Evolutionary conservation across 2,797 vertebrate species (phyloP), one percentile per base, ranked within the genome.

Genomic region (Mareca penelope): DNA sequence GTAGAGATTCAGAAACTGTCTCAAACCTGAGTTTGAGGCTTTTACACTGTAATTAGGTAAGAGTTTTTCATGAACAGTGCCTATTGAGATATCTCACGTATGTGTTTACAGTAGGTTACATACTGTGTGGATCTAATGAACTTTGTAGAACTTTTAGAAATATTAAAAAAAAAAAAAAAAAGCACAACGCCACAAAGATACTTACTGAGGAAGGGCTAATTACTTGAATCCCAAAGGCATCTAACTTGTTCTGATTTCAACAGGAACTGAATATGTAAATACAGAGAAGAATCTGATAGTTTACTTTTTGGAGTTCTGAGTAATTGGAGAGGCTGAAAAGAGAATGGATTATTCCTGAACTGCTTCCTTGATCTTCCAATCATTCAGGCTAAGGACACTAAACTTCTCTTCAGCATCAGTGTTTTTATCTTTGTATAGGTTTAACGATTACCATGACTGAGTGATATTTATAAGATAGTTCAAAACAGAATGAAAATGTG

Each of bases 391-490:
- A 33, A 79, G 16, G 12, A 52, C 11, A 6, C 31, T 23, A 53
- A 8, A 39, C 13, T 50, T 83, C 17, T 48, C 46, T 39, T 39
- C 21, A 61, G 16, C 26, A 13, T 70, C 4, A 1, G 15, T 78
- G 1, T 0, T 16, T 39, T 73, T 80, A 9, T 15, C 42, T 48
- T 75, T 0, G 0, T 19, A 33, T 26, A 65, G 40, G 26, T 76
- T 53, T 59, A 42, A 29, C 70, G 67, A 18, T 63, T 81, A 12
- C 55, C 4, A 4, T 15, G 17, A 50, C 19, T 24, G 59, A 57
- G 13, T 64, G 26, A 21, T 68, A 31, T n/a, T 80, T 83, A 1
- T 22, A 55, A 83, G 29, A 19, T 13, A 18, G 24, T 76, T 70
- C 10, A 50, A 72, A 63, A 50, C 28, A 40, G 42, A 88, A 9